These are phyloP conservation scores for Hydrocynus forskahlii DNA, from an alignment of 2,797 vertebrate species.

Conservation along the genomic window DNA sequence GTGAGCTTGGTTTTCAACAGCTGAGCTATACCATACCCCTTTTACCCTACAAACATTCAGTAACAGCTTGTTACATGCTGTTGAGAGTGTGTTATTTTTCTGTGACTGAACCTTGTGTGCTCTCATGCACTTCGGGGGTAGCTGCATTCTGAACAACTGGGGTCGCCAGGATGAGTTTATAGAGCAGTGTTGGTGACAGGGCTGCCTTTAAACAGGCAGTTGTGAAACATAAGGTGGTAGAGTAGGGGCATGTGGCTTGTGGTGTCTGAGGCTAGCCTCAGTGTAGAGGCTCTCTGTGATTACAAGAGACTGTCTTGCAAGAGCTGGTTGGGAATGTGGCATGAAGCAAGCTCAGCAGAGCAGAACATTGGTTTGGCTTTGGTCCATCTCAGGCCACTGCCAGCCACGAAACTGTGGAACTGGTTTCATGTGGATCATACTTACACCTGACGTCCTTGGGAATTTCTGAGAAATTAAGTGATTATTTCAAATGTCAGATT, in stretches of 20 bases:
- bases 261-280: slow-evolving; percentile 25
- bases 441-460: background rate
- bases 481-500: background rate
- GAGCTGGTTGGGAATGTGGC: slow-evolving; percentile 31
- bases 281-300: slow-evolving; percentile 20
- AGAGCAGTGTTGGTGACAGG: background rate
- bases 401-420: background rate
- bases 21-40: background rate
- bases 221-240: slow-evolving; percentile 5
- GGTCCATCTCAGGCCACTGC: slow-evolving; percentile 61
- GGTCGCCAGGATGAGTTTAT: background rate
- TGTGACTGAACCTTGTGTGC: slow-evolving; percentile 25
- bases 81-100: slow-evolving; percentile 29
- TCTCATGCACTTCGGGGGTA: background rate
- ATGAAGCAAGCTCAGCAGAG: slow-evolving; percentile 57
- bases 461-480: background rate
- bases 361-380: slow-evolving; percentile 66
- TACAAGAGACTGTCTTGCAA: slow-evolving; percentile 1
- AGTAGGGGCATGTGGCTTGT: slow-evolving; percentile 9
- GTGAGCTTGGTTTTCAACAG: slow-evolving; percentile 11
- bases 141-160: background rate
- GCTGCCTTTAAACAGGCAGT: background rate
- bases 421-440: background rate
- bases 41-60: slow-evolving; percentile 20
- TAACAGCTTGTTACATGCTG: slow-evolving; percentile 17